Base-by-base conservation (phyloP, 2,113 vertebrate genomes). In the Garra rufa region DNA sequence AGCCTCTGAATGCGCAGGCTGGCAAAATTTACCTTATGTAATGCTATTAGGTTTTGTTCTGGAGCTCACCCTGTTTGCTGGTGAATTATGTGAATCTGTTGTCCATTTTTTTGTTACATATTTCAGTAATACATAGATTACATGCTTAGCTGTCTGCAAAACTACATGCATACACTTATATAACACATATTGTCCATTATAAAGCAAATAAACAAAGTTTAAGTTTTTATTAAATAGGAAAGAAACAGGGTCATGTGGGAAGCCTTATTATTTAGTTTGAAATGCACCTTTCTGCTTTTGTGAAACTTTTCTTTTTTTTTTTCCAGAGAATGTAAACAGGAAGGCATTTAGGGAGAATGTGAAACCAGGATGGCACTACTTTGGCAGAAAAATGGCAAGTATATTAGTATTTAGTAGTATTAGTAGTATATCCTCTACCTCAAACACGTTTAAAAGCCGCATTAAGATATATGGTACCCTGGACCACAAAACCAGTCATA, bases 331-430 rank as follows among this genome's bases (percentile, higher is more conserved):
- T 65, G 76, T 94, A 85, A 96, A 95, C 92, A 96, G 96, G 82
- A 98, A 94, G 74, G 81, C 94, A 17, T 98, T 99, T 89, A 95
- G 93, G 85, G 95, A 96, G 0, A 97, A 92, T 9, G 94, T 99
- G 52, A 95, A 95, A 85, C 95, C 95, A 0, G 98, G 97, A 92
- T 99, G 98, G 98, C 94, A 97, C 90, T 99, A 99, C 89, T 96
- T 99, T 15, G 98, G 97, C 87, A 95, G 98, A 89, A 99, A 98
- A 93, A 99, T 98, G 98, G 98, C 97, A 89, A 95, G 94, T 70
- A 55, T 11, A 48, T 55, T 21, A 57, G 13, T n/a, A n/a, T n/a
- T n/a, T n/a, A n/a, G n/a, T n/a, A n/a, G n/a, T n/a, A n/a, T n/a
- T n/a, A n/a, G n/a, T n/a, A n/a, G n/a, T n/a, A n/a, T n/a, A 57